Base-by-base conservation (phyloP, 2,888 invertebrate genomes). In the Magallana nippona region DNA sequence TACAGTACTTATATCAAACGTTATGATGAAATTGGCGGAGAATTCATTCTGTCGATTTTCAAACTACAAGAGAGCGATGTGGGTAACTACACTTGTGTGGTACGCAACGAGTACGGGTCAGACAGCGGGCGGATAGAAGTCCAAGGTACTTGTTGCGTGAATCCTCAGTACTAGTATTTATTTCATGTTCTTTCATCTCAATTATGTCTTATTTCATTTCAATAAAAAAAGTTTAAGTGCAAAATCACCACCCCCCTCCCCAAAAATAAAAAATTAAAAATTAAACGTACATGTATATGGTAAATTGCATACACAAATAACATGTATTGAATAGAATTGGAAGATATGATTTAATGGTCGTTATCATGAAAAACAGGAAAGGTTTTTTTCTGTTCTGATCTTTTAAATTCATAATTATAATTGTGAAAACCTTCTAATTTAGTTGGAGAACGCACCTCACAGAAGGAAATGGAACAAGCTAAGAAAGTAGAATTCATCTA, bases 61-160 rank as follows among this genome's bases (percentile, higher is more conserved):
- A 32, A n/a, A 10, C 78, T 80, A 1, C 22, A 60, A 19, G n/a
- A 19, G 3, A 32, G 22, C 13, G 85, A 85, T 32, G 55, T 62
- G 17, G 83, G 82, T 8, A 82, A 79, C 22, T 85, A 85, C n/a
- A 79, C 85, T 10, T 85, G 85, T 79, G 55, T 81, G 2, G 79
- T 79, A 15, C 58, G 55, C 8, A 85, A 85, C 60, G 63, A 32
- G 13, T 71, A 79, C 57, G 85, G 85, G 1, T 63, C 44, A 32
- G 71, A 56, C 11, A 55, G 10, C 13, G 58, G 58, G n/a, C 19
- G 44, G 3, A 60, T 85, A 27, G 22, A 62, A 10, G 71, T 85
- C 2, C 44, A 79, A 27, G 82, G 85, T 83, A 83, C 15, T 27
- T 13, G 1, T 27, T 10, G 19, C 5, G 15, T 15, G n/a, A 17